These are phyloP conservation scores for Sialis fuliginosa DNA, from an alignment of 2,888 invertebrate genomes.

Conservation along the genomic window DNA sequence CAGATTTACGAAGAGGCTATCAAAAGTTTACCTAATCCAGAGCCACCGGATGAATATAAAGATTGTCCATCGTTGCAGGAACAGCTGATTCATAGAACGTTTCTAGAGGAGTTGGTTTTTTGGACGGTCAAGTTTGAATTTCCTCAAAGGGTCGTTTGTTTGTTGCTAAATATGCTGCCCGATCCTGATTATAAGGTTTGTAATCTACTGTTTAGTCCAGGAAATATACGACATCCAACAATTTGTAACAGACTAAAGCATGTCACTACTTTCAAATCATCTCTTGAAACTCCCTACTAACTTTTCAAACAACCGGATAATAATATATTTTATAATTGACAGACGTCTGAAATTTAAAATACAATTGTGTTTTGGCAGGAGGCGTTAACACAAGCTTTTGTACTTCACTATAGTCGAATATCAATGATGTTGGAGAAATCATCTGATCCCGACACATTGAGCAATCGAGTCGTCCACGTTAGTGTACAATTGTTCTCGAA, in stretches of 20 bases:
- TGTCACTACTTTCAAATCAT: background rate
- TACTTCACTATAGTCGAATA: slow-evolving; percentile 89
- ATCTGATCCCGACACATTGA: slow-evolving; percentile 74
- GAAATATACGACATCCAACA: no score
- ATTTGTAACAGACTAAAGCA: no score
- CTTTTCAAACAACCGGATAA: background rate
- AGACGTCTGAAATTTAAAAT: no score
- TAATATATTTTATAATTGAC: background rate
- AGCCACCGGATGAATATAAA: slow-evolving; percentile 55
- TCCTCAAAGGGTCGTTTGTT: slow-evolving; percentile 90
- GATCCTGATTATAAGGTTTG: slow-evolving; percentile 82
- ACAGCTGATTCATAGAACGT: slow-evolving; percentile 61
- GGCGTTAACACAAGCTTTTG: slow-evolving; percentile 83
- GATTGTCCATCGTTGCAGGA: slow-evolving; percentile 66
- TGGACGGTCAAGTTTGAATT: slow-evolving; percentile 97
- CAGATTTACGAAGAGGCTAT: slow-evolving; percentile 66
- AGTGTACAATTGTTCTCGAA: slow-evolving; percentile 94
- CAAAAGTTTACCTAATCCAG: slow-evolving; percentile 54
- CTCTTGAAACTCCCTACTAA: background rate
- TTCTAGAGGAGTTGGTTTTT: slow-evolving; percentile 90
- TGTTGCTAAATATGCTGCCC: slow-evolving; percentile 86
- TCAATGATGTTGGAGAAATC: slow-evolving; percentile 78
- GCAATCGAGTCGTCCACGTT: slow-evolving; percentile 93
- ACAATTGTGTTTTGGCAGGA: slow-evolving; percentile 45
- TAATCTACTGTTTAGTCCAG: background rate